Base-by-base conservation (phyloP, 2,113 vertebrate genomes). In the Actenoides hombroni region DNA sequence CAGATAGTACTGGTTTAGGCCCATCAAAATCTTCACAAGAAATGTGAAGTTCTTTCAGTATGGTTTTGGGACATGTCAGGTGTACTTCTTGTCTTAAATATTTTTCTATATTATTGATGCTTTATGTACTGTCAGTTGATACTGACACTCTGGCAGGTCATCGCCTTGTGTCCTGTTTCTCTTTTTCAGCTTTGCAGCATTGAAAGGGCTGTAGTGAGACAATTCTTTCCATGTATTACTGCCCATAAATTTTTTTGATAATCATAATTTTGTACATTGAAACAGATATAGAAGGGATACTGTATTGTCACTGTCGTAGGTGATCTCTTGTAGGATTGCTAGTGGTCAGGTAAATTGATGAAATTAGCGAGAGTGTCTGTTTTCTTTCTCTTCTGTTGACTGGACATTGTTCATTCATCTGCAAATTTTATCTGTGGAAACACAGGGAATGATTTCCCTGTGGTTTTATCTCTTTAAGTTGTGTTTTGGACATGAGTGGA, bases 21-120 rank as follows among this genome's bases (percentile, higher is more conserved):
- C 83, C 86, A 92, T 77, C 76, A 78, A 84, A 94, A 78, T 71
- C 42, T 42, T 42, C 42, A 42, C 42, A 69, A 64, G 67, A 88
- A 80, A 29, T 13, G 42, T 3, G 9, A 23, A 25, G 5, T 71
- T 75, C 11, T 70, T 83, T 51, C 21, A 60, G 8, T 28, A 40
- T 0, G 0, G 74, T 85, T 16, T 79, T 23, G 11, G 54, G 21
- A 14, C 29, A 31, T 28, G 17, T 61, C 54, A 74, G 4, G 21
- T 93, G 77, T 93, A 23, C 18, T 57, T 86, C 11, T 33, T 39
- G 1, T 61, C 26, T 19, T 51, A 31, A 80, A 71, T 6, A 3
- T 5, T n/a, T 74, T 81, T 74, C 37, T 48, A 0, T 39, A 13
- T 51, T 69, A 20, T 24, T 60, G 33, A 25, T 69, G 18, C 16